These are phyloP conservation scores for Nephrotoma guestfalica DNA, from an alignment of 2,888 invertebrate genomes.

Conservation along the genomic window DNA sequence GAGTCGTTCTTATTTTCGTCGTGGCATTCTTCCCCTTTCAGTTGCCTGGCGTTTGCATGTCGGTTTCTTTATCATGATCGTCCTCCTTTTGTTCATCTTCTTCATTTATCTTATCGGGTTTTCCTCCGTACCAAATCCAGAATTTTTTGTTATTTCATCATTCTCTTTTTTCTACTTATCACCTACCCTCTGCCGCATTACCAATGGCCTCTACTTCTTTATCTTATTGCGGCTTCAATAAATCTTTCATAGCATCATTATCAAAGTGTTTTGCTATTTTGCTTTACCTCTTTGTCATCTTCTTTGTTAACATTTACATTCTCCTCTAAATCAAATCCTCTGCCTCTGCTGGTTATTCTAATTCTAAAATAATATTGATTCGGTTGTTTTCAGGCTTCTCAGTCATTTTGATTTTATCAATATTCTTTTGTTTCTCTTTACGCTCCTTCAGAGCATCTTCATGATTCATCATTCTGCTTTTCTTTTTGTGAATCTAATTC, in stretches of 20 bases:
- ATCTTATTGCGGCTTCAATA: constrained; percentile 27
- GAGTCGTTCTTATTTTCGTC: no score
- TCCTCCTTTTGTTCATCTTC: constrained; percentile 34
- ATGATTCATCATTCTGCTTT: constrained; percentile 35
- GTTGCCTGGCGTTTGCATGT: no score
- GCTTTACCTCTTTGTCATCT: constrained; percentile 38
- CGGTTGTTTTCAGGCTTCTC: constrained; percentile 53
- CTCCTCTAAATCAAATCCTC: constrained; percentile 81
- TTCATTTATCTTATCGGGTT: constrained; percentile 39
- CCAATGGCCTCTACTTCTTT: constrained; percentile 29
- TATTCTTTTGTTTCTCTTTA: constrained; percentile 45
- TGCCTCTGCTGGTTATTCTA: constrained; percentile 62
- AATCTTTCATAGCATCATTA: constrained; percentile 61
- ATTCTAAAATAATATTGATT: constrained; percentile 70
- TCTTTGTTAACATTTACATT: constrained; percentile 64
- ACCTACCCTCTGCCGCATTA: constrained; percentile 35
- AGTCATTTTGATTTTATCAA: constrained; percentile 70
- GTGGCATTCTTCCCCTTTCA: no score
- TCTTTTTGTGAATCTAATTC: constrained; percentile 35
- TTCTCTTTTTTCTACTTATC: constrained; percentile 40
- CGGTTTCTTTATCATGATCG: constrained; percentile 24
- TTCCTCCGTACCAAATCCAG: constrained; percentile 27
- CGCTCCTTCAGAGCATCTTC: constrained; percentile 22
- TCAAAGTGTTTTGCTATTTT: constrained; percentile 72
- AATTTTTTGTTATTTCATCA: constrained; percentile 28